Evolutionary conservation across 1,140 invertebrate genomes (phyloP).

Genomic region (Riptortus pedestris): DNA sequence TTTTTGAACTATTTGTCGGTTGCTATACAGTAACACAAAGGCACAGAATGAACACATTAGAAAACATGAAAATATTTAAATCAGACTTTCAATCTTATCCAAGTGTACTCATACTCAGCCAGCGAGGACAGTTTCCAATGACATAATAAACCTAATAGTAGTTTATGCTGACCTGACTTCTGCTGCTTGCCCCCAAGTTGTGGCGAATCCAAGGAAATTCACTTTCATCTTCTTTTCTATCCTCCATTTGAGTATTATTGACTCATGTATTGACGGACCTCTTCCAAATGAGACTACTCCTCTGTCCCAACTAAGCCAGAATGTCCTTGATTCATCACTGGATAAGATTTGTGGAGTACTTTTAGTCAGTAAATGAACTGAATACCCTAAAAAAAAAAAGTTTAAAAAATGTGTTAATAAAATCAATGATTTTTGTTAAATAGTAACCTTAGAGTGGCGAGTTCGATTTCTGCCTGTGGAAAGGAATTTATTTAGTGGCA

Average conservation of each 20-base stretch:
- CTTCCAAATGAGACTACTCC: slow-evolving; percentile 44
- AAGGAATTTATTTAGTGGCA: too few species aligned
- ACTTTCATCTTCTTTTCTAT: slow-evolving; percentile 46
- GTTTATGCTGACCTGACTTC: slow-evolving; percentile 44
- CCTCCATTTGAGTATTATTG: slow-evolving; percentile 44
- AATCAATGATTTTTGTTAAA: too few species aligned
- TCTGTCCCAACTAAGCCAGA: slow-evolving; percentile 51
- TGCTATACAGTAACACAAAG: too few species aligned
- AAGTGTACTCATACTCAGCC: too few species aligned
- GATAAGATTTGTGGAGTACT: slow-evolving; percentile 43
- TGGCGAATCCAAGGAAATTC: slow-evolving; percentile 48
- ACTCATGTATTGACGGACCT: slow-evolving; percentile 41
- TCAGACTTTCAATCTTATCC: too few species aligned
- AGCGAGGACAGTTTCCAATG: too few species aligned
- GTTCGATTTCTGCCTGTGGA: too few species aligned
- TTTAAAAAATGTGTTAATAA: background rate
- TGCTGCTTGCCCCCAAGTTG: slow-evolving; percentile 48
- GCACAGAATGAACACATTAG: too few species aligned
- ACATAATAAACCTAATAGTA: too few species aligned
- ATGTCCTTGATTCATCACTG: slow-evolving; percentile 42
- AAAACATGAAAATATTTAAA: background rate
- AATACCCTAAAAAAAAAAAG: slow-evolving; percentile 41
- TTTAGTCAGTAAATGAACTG: slow-evolving; percentile 44
- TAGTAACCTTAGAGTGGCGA: too few species aligned
- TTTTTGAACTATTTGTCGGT: too few species aligned